Conservation (phyloP, 2,888 invertebrate genomes). For the Scaptomyza caliginosa region DNA sequence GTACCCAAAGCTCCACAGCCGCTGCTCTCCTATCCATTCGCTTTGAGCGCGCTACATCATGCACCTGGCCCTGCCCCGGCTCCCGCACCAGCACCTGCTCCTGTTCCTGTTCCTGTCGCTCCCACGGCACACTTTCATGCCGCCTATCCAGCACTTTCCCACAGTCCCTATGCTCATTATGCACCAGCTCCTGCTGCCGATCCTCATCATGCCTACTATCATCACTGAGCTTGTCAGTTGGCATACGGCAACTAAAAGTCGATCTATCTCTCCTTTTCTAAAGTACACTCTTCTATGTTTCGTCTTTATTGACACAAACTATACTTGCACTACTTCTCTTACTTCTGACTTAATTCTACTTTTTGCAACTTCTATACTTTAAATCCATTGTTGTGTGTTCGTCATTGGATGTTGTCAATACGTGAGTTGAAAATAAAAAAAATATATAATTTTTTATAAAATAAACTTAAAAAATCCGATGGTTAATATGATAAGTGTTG, state of each 20-base stretch:
- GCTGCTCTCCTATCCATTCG: constrained; percentile 60
- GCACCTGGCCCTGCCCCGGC: constrained; percentile 43
- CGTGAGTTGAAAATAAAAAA: constrained; percentile 21
- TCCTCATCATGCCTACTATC: constrained; percentile 73
- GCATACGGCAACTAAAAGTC: constrained; percentile 34
- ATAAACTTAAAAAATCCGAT: too few species aligned
- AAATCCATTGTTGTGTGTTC: constrained; percentile 56
- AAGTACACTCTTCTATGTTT: constrained; percentile 16
- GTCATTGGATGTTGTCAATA: constrained; percentile 54
- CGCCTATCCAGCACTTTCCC: constrained; percentile 79
- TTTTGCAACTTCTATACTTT: constrained; percentile 17
- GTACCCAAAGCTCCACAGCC: constrained; percentile 63
- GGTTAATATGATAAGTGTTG: constrained; percentile 32
- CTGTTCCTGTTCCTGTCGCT: constrained; percentile 39
- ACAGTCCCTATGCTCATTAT: constrained; percentile 75
- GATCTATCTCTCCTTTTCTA: constrained; percentile 24
- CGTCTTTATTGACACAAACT: not conserved
- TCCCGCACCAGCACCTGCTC: constrained; percentile 58
- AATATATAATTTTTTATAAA: not conserved
- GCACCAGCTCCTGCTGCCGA: constrained; percentile 61
- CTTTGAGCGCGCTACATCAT: constrained; percentile 46
- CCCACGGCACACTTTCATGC: constrained; percentile 73
- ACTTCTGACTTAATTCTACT: constrained; percentile 13
- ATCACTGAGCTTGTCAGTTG: constrained; percentile 56
- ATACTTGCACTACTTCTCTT: not conserved